Percentiles rank a stretch among this genome's conserved stretches.
Evolutionary conservation across 2,113 vertebrate genomes (phyloP).

Genomic region (Mus musculus): DNA sequence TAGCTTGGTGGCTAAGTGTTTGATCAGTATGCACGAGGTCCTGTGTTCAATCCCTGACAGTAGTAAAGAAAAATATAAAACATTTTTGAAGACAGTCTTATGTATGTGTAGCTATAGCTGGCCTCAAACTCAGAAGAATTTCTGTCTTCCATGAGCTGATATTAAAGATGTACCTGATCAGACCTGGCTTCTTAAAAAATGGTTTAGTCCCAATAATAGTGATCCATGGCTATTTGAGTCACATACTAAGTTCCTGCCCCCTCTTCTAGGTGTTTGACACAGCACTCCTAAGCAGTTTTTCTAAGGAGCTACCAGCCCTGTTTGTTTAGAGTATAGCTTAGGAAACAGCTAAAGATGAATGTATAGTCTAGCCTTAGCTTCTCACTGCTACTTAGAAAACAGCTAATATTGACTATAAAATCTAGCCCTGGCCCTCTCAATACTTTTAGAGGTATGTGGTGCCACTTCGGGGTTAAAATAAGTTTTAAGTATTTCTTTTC

Average conservation of each 20-base stretch:
- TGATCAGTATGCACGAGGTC: background rate
- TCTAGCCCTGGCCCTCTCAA: background rate
- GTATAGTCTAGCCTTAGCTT: too few relatives aligned
- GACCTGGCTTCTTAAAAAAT: background rate
- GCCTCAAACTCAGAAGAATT: background rate
- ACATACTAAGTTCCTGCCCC: too few relatives aligned
- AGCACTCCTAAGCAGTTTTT: background rate
- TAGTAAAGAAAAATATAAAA: background rate
- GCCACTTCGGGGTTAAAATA: too few relatives aligned
- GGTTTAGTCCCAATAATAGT: background rate
- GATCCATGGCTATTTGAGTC: too few relatives aligned
- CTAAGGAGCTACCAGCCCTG: background rate
- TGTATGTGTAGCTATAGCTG: background rate
- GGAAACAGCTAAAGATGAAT: background rate
- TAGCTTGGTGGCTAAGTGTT: background rate
- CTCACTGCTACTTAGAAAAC: background rate
- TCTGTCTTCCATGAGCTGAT: background rate
- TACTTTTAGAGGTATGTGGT: background rate
- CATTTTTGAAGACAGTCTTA: background rate
- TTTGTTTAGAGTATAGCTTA: background rate
- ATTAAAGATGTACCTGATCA: background rate
- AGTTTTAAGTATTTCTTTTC: background rate
- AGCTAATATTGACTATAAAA: background rate
- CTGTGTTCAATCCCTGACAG: background rate
- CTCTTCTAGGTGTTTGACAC: background rate